A percentile compares a stretch with the other conserved stretches of the same genome.
These are phyloP conservation scores for Thera obeliscata DNA, from an alignment of 2,888 invertebrate genomes.

Conservation along the genomic window DNA sequence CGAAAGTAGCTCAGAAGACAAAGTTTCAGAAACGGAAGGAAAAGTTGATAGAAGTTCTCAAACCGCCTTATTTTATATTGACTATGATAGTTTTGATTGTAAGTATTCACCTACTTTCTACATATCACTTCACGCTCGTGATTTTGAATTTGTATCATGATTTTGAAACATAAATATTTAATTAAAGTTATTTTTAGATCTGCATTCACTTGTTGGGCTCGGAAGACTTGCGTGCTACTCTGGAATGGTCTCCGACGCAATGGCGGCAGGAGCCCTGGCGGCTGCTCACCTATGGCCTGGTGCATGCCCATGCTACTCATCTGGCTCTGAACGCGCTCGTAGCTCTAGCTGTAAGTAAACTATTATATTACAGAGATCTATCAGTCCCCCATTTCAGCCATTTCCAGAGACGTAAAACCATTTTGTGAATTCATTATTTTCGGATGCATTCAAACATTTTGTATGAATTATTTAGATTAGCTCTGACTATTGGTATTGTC, in stretches of 20 bases:
- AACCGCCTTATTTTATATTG: conserved; percentile 74
- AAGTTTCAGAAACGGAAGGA: conserved; percentile 68
- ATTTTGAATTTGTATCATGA: too few relatives aligned
- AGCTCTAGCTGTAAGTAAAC: conserved; percentile 66
- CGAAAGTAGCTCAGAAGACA: conserved; percentile 50
- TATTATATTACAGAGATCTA: background rate
- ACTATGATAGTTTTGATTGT: conserved; percentile 71
- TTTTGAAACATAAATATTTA: background rate
- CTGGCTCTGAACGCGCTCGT: conserved; percentile 88
- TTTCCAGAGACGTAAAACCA: background rate
- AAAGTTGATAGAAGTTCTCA: conserved; percentile 62
- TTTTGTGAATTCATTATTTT: too few relatives aligned
- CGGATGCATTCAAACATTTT: too few relatives aligned
- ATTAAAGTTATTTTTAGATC: conserved; percentile 47
- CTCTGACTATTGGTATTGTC: too few relatives aligned
- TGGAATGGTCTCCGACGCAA: conserved; percentile 69
- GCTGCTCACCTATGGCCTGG: conserved; percentile 90
- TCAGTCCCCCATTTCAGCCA: background rate
- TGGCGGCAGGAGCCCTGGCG: conserved; percentile 90
- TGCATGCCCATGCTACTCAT: conserved; percentile 91
- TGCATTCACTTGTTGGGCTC: conserved; percentile 58
- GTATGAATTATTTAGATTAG: too few relatives aligned
- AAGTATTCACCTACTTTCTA: conserved; percentile 48
- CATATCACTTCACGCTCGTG: background rate
- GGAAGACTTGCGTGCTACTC: conserved; percentile 46